A percentile compares a stretch with the other conserved stretches of the same genome.
phyloP scores from a whole-genome alignment of 2,113 vertebrate genomes.

The Peromyscus californicus region DNA sequence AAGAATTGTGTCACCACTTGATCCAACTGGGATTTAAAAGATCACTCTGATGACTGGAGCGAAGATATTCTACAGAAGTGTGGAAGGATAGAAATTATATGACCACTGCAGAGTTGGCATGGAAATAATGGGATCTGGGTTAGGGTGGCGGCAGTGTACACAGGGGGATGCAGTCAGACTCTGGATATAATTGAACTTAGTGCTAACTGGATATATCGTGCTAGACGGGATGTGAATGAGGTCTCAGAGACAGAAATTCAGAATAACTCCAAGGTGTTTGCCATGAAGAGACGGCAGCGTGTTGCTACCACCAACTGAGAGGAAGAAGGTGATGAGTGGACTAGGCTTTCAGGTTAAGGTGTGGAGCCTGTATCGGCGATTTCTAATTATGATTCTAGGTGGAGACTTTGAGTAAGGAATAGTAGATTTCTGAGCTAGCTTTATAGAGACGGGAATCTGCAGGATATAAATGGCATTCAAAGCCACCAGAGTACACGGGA shows the following conservation, averaged over 20 bases:
- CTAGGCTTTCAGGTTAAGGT: not conserved
- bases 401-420: not conserved
- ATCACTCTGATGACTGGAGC: not conserved
- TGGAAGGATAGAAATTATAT: not conserved
- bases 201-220: not conserved
- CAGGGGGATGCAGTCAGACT: not conserved
- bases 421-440: not conserved
- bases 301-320: not conserved
- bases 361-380: not conserved
- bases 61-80: not conserved
- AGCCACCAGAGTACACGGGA: not conserved
- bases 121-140: not conserved
- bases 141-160: not conserved
- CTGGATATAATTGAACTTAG: not conserved
- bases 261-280: not conserved
- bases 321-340: not conserved
- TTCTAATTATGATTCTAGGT: not conserved
- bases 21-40: not conserved
- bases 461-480: not conserved
- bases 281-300: not conserved
- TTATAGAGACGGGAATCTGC: not conserved
- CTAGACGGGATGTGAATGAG: not conserved
- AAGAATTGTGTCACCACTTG: not conserved
- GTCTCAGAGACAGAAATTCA: not conserved
- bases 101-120: accelerated